phyloP scores from a whole-genome alignment of 1,140 invertebrate genomes.

The Hirudo medicinalis region DNA sequence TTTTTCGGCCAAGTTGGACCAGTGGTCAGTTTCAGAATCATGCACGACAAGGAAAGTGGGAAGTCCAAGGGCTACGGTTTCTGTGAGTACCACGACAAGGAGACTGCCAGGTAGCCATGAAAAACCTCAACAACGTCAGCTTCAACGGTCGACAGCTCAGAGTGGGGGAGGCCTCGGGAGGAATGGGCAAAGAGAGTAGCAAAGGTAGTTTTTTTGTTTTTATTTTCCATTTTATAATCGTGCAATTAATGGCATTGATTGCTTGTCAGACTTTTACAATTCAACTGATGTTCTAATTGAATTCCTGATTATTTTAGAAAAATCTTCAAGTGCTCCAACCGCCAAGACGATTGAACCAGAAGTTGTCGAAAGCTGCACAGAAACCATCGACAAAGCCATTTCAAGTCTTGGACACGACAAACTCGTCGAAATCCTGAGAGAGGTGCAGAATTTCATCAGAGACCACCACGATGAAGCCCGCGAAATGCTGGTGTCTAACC shows the following conservation, averaged over 20 bases:
- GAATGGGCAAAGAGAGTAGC: slow-evolving; percentile 86
- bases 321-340: too few relatives aligned
- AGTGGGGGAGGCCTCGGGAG: slow-evolving; percentile 93
- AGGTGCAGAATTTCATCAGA: slow-evolving; percentile 40
- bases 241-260: too few relatives aligned
- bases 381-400: too few relatives aligned
- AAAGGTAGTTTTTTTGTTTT: too few relatives aligned
- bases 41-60: slow-evolving; percentile 94
- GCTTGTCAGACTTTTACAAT: too few relatives aligned
- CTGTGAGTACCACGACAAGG: slow-evolving; percentile 95
- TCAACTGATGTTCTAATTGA: too few relatives aligned
- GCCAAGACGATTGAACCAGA: too few relatives aligned
- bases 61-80: slow-evolving; percentile 99
- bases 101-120: slow-evolving; percentile 95
- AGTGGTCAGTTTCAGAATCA: slow-evolving; percentile 85
- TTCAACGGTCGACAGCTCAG: slow-evolving; percentile 84
- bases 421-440: too few relatives aligned
- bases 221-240: neutral
- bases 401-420: too few relatives aligned
- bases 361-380: too few relatives aligned
- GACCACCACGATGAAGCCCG: slow-evolving; percentile 56
- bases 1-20: slow-evolving; percentile 95
- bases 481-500: slow-evolving; percentile 93
- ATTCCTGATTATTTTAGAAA: too few relatives aligned
- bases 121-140: slow-evolving; percentile 93